Evolutionary conservation across 2,888 invertebrate genomes (phyloP).

Genomic region (Zygogramma bicolorata): DNA sequence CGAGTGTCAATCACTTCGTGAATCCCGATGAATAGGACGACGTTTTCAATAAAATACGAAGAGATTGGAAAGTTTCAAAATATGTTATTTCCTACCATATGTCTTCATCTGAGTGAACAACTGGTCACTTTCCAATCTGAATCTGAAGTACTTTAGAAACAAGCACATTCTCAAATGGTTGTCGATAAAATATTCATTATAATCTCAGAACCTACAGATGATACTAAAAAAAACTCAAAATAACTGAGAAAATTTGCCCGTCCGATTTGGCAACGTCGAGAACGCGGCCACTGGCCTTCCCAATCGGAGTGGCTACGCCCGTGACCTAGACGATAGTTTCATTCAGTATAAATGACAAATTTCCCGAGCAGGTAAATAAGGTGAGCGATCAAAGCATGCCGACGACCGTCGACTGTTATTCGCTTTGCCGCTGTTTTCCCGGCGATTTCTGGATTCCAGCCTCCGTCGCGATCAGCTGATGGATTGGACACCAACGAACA

Average conservation of each 20-base stretch:
- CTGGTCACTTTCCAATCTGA: too few relatives aligned
- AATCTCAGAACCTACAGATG: too few relatives aligned
- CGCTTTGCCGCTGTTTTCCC: background rate
- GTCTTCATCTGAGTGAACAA: too few relatives aligned
- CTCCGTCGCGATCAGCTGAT: background rate
- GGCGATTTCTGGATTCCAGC: constrained; percentile 3
- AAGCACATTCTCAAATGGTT: too few relatives aligned
- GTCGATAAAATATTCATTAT: too few relatives aligned
- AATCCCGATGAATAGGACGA: too few relatives aligned
- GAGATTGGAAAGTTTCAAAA: too few relatives aligned
- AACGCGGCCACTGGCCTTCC: constrained; percentile 55
- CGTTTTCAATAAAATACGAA: too few relatives aligned
- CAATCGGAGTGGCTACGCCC: constrained; percentile 66
- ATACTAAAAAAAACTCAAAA: too few relatives aligned
- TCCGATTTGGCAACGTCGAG: constrained; percentile 1
- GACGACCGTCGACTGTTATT: background rate
- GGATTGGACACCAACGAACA: background rate
- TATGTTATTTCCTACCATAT: too few relatives aligned
- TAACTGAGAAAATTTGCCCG: background rate
- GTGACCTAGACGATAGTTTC: constrained; percentile 65
- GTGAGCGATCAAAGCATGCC: constrained; percentile 1
- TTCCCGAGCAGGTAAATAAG: constrained; percentile 8
- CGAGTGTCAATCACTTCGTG: too few relatives aligned
- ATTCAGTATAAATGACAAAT: constrained; percentile 6
- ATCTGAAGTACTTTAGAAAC: too few relatives aligned